Evolutionary conservation across 2,113 vertebrate species (phyloP), one percentile per base, ranked within the genome.

Genomic region (Psilopsiagon aurifrons): DNA sequence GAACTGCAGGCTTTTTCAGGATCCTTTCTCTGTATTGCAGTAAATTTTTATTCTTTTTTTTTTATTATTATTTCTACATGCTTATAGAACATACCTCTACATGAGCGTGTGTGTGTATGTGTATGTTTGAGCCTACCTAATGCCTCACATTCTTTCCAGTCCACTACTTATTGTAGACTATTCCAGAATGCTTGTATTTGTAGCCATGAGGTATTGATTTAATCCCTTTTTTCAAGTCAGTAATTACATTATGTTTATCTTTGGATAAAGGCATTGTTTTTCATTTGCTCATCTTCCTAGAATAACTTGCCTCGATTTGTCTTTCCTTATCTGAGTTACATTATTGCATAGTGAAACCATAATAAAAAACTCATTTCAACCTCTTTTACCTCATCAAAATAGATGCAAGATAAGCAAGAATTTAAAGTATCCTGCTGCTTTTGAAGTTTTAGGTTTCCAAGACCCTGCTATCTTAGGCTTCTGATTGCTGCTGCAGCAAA

Each of bases 271-370:
- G 31, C 66, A 62, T 88, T 23, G 1, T 68, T 95, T 94, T 93
- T 88, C 31, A 82, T 94, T 91, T 93, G 62, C 69, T 93, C 92
- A 54, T 96, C 94, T 89, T 94, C 83, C 54, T 82, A 41, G 27
- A 70, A n/a, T 89, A 92, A 59, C 46, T 80, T 93, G 17, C 55
- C 59, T 70, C 0, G 0, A 49, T 83, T 74, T 66, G 17, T 77
- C 83, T 86, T 86, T 86, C 60, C 59, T 91, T 35, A 86, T 78
- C 44, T 64, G 77, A 74, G 35, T 90, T 93, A 93, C 86, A 93
- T 86, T 64, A 73, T 62, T 88, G 31, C 33, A 0, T 0, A 81
- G 18, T 67, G 35, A 83, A 93, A 79, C 37, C 17, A 8, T 33
- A 86, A 68, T 29, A 78, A 92, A 90, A 86, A 86, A 18, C n/a